Base-by-base conservation (phyloP, 1,140 invertebrate genomes). In the Caenorhabditis briggsae region DNA sequence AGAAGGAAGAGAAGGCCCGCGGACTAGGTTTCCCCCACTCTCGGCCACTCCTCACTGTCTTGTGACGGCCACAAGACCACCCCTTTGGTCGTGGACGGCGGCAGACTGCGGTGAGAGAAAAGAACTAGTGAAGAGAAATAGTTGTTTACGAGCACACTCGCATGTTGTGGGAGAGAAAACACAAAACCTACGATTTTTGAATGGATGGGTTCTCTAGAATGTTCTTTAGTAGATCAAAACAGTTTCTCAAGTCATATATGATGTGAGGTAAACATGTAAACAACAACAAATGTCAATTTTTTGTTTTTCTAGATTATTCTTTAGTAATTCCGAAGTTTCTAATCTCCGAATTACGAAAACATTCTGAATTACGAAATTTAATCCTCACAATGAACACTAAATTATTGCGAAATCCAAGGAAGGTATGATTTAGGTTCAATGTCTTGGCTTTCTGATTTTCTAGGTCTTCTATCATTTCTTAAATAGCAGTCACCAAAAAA, bases 51-150 rank as follows among this genome's bases (percentile, higher is more conserved):
- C 43, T 25, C 46, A 50, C 33, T 53, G 33, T 78, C 70, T 78
- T 50, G 70, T 78, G 70, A 78, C 70, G 70, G 70, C 70, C 70
- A 78, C 70, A 46, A 78, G 70, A 53, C 46, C 46, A n/a, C 70
- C n/a, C 59, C 9, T 33, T 61, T n/a, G 20, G 58, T 25, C 25
- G 23, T n/a, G 7, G 8, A 11, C 18, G 20, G 20, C 59, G 20
- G 59, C 59, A 33, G 33, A 3, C 33, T 33, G 33, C 33, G 33
- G 33, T 33, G 33, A 33, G 33, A 33, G 33, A 33, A 33, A 33
- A 33, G 33, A 33, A 33, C 33, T 33, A 33, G 33, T 3, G 33
- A 20, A 61, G 59, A 61, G 20, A 16, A 11, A 59, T 65, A 14
- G 70, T 78, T 78, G 70, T 78, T 78, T 78, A 78, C 70, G 70